Percentiles rank a stretch among this genome's conserved stretches.
phyloP scores from a whole-genome alignment of 1,140 invertebrate genomes.

The Drosophila lowei region DNA sequence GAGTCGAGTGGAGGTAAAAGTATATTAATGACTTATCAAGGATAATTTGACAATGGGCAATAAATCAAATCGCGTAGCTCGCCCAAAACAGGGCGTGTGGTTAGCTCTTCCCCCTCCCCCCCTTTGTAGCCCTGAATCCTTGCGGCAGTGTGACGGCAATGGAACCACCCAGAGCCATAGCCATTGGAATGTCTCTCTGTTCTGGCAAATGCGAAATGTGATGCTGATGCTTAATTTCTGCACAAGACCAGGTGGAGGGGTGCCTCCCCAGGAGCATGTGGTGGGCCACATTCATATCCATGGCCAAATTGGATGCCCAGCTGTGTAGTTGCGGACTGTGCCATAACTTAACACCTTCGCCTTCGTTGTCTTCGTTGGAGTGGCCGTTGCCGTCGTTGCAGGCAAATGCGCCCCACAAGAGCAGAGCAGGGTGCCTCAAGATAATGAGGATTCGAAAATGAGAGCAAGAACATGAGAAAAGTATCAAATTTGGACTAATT shows the following conservation, averaged over 20 bases:
- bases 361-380: conserved; percentile 50
- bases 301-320: conserved; percentile 76
- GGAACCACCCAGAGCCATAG: conserved; percentile 64
- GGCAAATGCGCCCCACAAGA: conserved; percentile 44
- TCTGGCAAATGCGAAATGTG: conserved; percentile 64
- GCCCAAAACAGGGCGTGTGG: conserved; percentile 62
- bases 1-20: conserved; percentile 38
- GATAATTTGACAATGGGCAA: conserved; percentile 80
- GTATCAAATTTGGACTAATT: neutral
- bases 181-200: conserved; percentile 49
- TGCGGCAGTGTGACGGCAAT: conserved; percentile 6
- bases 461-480: neutral
- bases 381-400: conserved; percentile 28
- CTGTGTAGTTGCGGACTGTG: conserved; percentile 69
- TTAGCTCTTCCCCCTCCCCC: conserved; percentile 20
- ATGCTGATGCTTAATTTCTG: conserved; percentile 75
- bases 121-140: neutral
- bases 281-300: conserved; percentile 33
- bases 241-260: conserved; percentile 15
- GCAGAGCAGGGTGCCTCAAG: conserved; percentile 28
- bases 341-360: conserved; percentile 81
- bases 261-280: conserved; percentile 28
- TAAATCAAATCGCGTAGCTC: conserved; percentile 71
- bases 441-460: no score
- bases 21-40: conserved; percentile 82